A percentile compares a stretch with the other conserved stretches of the same genome.
Conservation (phyloP, 1,140 invertebrate species). For the Tenebrio molitor region DNA sequence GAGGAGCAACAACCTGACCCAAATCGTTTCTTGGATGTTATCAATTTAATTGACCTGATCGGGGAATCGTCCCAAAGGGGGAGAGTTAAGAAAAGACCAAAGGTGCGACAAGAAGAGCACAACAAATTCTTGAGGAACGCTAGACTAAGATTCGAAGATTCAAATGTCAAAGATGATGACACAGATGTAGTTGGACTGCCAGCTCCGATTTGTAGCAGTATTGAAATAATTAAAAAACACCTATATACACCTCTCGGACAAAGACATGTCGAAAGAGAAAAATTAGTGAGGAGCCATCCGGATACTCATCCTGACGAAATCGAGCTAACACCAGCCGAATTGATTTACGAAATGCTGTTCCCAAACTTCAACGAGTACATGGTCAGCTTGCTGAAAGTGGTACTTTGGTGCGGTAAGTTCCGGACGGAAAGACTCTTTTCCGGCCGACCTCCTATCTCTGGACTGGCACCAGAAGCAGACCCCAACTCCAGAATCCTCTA, state of each 20-base stretch:
- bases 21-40: neutral
- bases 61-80: too few relatives aligned
- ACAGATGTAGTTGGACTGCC: neutral
- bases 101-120: neutral
- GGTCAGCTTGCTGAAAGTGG: slow-evolving; percentile 95
- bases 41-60: too few relatives aligned
- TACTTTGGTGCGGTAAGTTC: too few relatives aligned
- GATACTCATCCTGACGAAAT: slow-evolving; percentile 68
- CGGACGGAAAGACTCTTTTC: slow-evolving; percentile 45
- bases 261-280: neutral
- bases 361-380: slow-evolving; percentile 95
- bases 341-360: slow-evolving; percentile 90
- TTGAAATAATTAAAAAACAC: neutral
- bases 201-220: neutral
- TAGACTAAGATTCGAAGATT: neutral
- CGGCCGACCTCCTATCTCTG: too few relatives aligned
- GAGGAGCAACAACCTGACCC: too few relatives aligned
- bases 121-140: neutral
- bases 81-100: neutral
- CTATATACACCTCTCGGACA: slow-evolving; percentile 8
- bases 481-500: slow-evolving; percentile 92
- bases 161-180: neutral
- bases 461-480: slow-evolving; percentile 77
- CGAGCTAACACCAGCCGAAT: slow-evolving; percentile 83
- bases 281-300: neutral